These are phyloP conservation scores for Campylorhamphus procurvoides DNA, from an alignment of 2,113 vertebrate genomes.

Conservation along the genomic window DNA sequence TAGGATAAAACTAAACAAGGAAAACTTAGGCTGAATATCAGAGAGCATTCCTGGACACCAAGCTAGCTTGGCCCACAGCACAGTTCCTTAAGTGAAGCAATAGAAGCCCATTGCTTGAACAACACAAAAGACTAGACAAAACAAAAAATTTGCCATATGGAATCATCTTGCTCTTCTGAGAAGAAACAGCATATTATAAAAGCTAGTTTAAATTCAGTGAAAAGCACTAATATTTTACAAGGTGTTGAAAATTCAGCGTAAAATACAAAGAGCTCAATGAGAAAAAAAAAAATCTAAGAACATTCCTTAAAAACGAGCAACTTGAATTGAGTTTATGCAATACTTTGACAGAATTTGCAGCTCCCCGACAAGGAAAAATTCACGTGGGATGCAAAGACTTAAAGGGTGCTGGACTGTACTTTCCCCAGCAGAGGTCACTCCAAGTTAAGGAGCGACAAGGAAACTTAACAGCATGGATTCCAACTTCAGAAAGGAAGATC, in stretches of 20 bases:
- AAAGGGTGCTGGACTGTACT: background rate
- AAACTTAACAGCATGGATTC: background rate
- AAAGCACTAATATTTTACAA: background rate
- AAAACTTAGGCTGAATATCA: background rate
- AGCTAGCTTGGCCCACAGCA: background rate
- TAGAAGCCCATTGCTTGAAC: background rate
- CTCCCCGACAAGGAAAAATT: background rate
- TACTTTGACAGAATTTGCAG: background rate
- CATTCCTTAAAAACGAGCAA: background rate
- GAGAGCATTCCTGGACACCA: conserved; percentile 29
- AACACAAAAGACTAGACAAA: conserved; percentile 17
- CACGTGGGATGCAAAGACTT: background rate
- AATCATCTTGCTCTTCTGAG: background rate
- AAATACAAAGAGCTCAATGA: background rate
- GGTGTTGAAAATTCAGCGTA: background rate
- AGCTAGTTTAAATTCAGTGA: background rate
- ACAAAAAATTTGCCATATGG: background rate
- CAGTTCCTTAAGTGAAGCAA: background rate
- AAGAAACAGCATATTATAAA: background rate
- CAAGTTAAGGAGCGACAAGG: background rate
- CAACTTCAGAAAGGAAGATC: background rate
- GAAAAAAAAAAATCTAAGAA: background rate
- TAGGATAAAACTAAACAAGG: conserved; percentile 40
- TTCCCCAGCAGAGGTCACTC: conserved; percentile 63
- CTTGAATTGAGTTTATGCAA: background rate